These are phyloP conservation scores for Rhyacophila evoluta DNA, from an alignment of 2,888 invertebrate species.

Conservation along the genomic window DNA sequence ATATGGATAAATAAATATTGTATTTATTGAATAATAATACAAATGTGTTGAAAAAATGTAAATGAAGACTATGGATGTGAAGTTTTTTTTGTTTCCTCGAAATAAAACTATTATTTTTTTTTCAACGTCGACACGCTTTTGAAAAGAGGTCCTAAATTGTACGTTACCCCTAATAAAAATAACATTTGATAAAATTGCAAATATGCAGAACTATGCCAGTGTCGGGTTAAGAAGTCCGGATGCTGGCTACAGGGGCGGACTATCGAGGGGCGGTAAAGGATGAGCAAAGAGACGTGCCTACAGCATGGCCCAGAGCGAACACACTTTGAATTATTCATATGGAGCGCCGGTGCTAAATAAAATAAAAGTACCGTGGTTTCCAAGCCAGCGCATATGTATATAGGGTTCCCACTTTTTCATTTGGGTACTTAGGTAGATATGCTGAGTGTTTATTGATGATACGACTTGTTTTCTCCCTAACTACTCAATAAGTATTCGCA, in stretches of 20 bases:
- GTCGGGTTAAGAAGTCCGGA: conserved; percentile 23
- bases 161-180: too few species aligned
- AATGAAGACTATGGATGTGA: too few species aligned
- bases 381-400: conserved; percentile 32
- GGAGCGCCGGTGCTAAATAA: conserved; percentile 53
- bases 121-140: too few species aligned
- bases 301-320: conserved; percentile 33
- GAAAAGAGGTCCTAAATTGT: too few species aligned
- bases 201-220: not conserved
- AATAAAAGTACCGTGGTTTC: conserved; percentile 51
- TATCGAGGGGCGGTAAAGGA: conserved; percentile 15
- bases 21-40: too few species aligned
- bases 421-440: not conserved
- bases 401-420: not conserved
- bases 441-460: not conserved
- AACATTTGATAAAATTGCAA: too few species aligned
- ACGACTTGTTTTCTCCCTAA: too few species aligned
- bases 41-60: too few species aligned
- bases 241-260: conserved; percentile 15
- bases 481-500: too few species aligned
- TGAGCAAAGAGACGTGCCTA: conserved; percentile 35
- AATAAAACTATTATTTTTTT: too few species aligned
- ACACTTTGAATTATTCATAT: conserved; percentile 52
- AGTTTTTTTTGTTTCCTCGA: too few species aligned
- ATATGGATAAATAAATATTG: too few species aligned